Base-by-base conservation (phyloP, 2,797 vertebrate genomes). In the Lithobates pipiens region DNA sequence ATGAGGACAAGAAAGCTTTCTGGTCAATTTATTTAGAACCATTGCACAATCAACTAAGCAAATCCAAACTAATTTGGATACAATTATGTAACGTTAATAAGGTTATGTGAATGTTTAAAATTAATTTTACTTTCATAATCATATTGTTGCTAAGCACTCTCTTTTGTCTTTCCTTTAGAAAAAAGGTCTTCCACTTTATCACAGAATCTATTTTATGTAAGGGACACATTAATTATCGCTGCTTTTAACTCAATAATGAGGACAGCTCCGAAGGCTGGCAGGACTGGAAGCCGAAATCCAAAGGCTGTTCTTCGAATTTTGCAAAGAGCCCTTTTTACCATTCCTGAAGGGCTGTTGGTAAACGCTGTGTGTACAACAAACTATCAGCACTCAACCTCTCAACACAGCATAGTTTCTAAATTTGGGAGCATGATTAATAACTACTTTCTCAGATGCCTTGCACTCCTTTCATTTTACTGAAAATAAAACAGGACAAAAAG, bases 371-470 rank as follows among this genome's bases (percentile, higher is more conserved):
- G 87, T 71, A 44, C 78, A 68, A 73, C 86, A 82, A 65, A 23
- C 88, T 90, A 92, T 90, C 88, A 89, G 91, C 89, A 90, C 88
- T 84, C 73, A 71, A 89, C 85, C 88, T 89, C 89, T 91, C 87
- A 89, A 87, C 89, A 88, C 80, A 65, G 70, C 85, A 82, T 10
- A 79, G 73, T 84, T 92, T 93, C 91, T 93, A 92, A 93, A 92
- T 94, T 91, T 77, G 90, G 89, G 84, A 91, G 86, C 78, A 69
- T 92, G 89, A 91, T 91, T 92, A 93, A 91, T 92, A 90, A 69
- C 82, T 87, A 82, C 72, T 90, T 86, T 87, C 82, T 90, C 88
- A 93, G 90, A 91, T 36, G 42, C 89, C 92, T 92, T 88, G 91
- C 71, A 77, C 77, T 86, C 89, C 89, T 91, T 86, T 92, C 91